A percentile compares a stretch with the other conserved stretches of the same genome.
Evolutionary conservation across 2,888 invertebrate genomes (phyloP).

Genomic region (Conistra vaccinii): DNA sequence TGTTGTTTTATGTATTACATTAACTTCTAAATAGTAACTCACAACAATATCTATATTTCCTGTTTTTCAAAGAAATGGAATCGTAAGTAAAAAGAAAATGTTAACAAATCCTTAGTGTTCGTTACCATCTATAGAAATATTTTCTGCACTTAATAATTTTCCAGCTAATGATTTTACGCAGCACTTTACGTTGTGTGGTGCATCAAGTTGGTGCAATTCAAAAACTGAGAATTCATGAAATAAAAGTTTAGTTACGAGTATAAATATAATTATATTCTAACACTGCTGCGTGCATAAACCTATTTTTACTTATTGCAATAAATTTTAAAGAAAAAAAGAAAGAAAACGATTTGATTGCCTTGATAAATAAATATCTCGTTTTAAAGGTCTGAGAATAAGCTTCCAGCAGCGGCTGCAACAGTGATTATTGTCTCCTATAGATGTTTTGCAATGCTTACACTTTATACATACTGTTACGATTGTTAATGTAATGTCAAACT

Average conservation of each 20-base stretch:
- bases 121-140: conserved; percentile 16
- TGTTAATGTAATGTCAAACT: too few relatives aligned
- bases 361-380: background rate
- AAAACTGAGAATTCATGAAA: conserved; percentile 23
- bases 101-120: conserved; percentile 1
- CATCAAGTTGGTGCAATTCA: conserved; percentile 52
- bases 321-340: too few relatives aligned
- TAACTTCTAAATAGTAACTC: background rate
- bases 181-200: conserved; percentile 62
- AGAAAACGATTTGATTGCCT: too few relatives aligned
- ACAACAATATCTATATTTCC: background rate
- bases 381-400: too few relatives aligned
- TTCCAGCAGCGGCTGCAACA: background rate
- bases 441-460: background rate
- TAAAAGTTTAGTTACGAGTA: too few relatives aligned
- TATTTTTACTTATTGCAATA: too few relatives aligned
- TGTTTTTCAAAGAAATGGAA: background rate
- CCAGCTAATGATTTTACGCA: conserved; percentile 60
- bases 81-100: background rate
- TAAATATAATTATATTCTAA: too few relatives aligned
- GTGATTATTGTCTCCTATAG: background rate
- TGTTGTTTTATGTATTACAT: background rate
- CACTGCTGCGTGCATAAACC: too few relatives aligned
- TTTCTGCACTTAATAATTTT: conserved; percentile 29
- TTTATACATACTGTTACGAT: too few relatives aligned